These are phyloP conservation scores for Hyla sarda DNA, from an alignment of 2,113 vertebrate genomes.

Conservation along the genomic window DNA sequence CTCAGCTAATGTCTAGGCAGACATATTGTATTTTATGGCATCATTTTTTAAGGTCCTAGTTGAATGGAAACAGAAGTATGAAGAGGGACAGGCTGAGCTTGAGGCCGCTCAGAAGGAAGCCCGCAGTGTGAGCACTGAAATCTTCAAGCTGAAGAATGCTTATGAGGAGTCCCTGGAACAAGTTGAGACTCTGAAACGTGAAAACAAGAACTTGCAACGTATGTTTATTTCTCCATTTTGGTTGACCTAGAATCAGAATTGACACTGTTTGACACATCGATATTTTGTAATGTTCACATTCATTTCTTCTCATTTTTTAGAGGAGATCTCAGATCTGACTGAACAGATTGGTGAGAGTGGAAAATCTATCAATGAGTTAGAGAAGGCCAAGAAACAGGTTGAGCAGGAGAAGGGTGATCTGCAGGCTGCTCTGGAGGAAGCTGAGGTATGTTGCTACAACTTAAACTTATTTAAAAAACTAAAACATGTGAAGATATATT, in stretches of 20 bases:
- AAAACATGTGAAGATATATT: too few species aligned
- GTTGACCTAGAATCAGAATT: background rate
- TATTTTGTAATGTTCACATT: background rate
- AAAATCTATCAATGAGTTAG: slow-evolving; percentile 78
- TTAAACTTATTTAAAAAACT: slow-evolving; percentile 71
- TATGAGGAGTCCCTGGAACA: slow-evolving; percentile 83
- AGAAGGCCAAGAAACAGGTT: slow-evolving; percentile 77
- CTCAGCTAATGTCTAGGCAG: background rate
- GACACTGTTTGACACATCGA: background rate
- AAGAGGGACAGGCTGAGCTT: slow-evolving; percentile 78
- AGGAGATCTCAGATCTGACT: slow-evolving; percentile 79
- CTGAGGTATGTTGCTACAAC: slow-evolving; percentile 66
- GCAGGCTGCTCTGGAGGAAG: slow-evolving; percentile 78
- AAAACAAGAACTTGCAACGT: slow-evolving; percentile 83
- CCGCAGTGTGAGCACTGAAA: slow-evolving; percentile 78
- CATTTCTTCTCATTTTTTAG: slow-evolving; percentile 60
- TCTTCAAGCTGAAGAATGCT: slow-evolving; percentile 79
- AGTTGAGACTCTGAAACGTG: slow-evolving; percentile 78
- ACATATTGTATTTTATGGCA: background rate
- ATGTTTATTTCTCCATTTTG: slow-evolving; percentile 54
- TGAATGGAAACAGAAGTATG: slow-evolving; percentile 82
- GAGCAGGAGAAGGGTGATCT: slow-evolving; percentile 80
- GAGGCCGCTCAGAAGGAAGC: slow-evolving; percentile 82
- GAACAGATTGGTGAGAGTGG: slow-evolving; percentile 76
- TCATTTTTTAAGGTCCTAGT: slow-evolving; percentile 69